These are phyloP conservation scores for Hydractinia symbiolongicarpus DNA, from an alignment of 30 jellyfish, hydroid and myxozoan genomes.

Conservation along the genomic window DNA sequence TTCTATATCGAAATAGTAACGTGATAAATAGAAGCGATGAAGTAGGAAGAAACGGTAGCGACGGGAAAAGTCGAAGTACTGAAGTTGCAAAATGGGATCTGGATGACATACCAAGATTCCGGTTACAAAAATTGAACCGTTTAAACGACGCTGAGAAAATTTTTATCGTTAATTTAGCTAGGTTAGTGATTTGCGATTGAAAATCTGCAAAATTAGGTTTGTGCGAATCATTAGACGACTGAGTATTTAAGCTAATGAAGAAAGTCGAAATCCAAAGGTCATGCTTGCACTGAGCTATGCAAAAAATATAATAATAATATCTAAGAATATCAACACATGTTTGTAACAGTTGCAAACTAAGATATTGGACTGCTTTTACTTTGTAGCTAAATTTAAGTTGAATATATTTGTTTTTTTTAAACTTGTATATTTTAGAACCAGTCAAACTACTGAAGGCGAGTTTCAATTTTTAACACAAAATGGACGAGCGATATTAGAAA, in stretches of 20 bases:
- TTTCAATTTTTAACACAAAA: conserved; percentile 77
- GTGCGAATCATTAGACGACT: background rate
- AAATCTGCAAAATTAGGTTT: too few species aligned
- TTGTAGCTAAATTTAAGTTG: too few species aligned
- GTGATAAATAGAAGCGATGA: background rate
- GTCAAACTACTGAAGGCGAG: conserved; percentile 76
- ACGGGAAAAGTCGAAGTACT: background rate
- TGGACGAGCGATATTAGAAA: conserved; percentile 87
- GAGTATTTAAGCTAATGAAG: background rate
- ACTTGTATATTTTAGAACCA: conserved; percentile 32
- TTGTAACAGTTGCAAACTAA: too few species aligned
- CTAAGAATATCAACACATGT: too few species aligned
- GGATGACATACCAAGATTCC: conserved; percentile 84
- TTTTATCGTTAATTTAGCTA: conserved; percentile 77
- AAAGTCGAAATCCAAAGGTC: background rate
- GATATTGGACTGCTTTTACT: too few species aligned
- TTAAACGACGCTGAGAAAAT: conserved; percentile 83
- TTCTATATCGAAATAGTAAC: conserved; percentile 28
- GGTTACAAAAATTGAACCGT: conserved; percentile 80
- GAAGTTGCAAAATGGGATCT: conserved; percentile 58
- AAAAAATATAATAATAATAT: too few species aligned
- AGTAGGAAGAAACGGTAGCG: background rate
- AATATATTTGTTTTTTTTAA: too few species aligned
- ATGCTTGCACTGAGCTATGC: background rate
- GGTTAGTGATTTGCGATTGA: conserved; percentile 33